A percentile compares a stretch with the other conserved stretches of the same genome.
Evolutionary conservation across 2,888 invertebrate genomes (phyloP).

Genomic region (Drosophila fulvimacula): DNA sequence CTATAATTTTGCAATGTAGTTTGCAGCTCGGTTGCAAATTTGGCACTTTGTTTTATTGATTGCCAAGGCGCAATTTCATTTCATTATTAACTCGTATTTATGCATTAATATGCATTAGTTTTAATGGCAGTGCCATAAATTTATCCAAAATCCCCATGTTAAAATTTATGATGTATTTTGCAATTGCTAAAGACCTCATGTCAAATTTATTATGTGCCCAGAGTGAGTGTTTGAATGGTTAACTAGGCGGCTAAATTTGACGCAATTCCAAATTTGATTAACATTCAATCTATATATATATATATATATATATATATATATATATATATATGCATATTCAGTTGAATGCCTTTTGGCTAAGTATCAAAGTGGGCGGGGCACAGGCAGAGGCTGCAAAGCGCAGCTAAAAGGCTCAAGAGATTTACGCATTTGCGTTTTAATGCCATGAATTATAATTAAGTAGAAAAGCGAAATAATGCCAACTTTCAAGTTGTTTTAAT

Average conservation of each 20-base stretch:
- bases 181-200: constrained; percentile 2
- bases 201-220: constrained; percentile 1
- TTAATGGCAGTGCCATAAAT: constrained; percentile 5
- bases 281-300: constrained; percentile 6
- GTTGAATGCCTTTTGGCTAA: constrained; percentile 9
- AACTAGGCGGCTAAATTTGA: neutral
- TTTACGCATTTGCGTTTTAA: constrained; percentile 51
- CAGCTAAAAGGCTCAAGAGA: constrained; percentile 28
- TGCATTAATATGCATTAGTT: constrained; percentile 3
- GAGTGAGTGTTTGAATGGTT: constrained; percentile 1
- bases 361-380: constrained; percentile 21
- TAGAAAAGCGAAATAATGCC: constrained; percentile 66
- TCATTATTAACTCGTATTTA: neutral
- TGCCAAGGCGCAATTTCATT: neutral
- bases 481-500: constrained; percentile 71
- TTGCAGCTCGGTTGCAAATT: neutral
- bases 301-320: neutral
- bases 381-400: neutral
- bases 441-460: constrained; percentile 65
- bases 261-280: constrained; percentile 7
- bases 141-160: neutral
- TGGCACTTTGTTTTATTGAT: neutral
- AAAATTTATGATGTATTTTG: neutral
- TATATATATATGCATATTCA: neutral
- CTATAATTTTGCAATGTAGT: neutral